Evolutionary conservation across 2,113 vertebrate genomes (phyloP).

Genomic region (Tauraco erythrolophus): DNA sequence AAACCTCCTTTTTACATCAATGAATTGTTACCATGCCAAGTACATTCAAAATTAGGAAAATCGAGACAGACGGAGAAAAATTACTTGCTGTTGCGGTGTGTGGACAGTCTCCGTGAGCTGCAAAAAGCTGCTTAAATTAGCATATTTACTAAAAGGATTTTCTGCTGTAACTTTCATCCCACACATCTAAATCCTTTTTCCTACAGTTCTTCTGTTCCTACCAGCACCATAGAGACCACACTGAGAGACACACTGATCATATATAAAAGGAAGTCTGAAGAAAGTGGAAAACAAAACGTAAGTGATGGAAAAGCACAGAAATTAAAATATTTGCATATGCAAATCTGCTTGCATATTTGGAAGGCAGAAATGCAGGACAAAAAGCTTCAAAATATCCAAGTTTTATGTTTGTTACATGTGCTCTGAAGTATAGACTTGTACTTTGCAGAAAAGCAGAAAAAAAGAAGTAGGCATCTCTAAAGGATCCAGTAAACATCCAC

Average conservation of each 20-base stretch:
- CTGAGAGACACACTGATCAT: not conserved
- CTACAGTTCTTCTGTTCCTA: not conserved
- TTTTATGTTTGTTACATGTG: not conserved
- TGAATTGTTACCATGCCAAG: not conserved
- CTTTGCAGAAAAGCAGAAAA: not conserved
- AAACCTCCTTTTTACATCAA: not conserved
- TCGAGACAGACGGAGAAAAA: not conserved
- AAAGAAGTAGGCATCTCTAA: not conserved
- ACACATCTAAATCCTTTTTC: not conserved
- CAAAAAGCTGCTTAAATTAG: not conserved
- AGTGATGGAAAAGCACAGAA: not conserved
- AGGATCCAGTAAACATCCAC: not conserved
- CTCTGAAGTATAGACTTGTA: not conserved
- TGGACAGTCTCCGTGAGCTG: not conserved
- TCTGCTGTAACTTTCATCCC: not conserved
- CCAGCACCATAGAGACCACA: not conserved
- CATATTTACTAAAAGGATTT: not conserved
- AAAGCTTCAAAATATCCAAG: not conserved
- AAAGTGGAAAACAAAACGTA: not conserved
- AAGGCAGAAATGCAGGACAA: not conserved
- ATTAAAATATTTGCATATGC: not conserved
- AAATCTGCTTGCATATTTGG: not conserved
- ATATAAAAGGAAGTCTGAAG: not conserved
- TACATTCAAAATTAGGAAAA: not conserved
- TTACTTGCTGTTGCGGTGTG: not conserved